These are phyloP conservation scores for Ophiodon elongatus DNA, from an alignment of 2,113 vertebrate species.

Conservation along the genomic window DNA sequence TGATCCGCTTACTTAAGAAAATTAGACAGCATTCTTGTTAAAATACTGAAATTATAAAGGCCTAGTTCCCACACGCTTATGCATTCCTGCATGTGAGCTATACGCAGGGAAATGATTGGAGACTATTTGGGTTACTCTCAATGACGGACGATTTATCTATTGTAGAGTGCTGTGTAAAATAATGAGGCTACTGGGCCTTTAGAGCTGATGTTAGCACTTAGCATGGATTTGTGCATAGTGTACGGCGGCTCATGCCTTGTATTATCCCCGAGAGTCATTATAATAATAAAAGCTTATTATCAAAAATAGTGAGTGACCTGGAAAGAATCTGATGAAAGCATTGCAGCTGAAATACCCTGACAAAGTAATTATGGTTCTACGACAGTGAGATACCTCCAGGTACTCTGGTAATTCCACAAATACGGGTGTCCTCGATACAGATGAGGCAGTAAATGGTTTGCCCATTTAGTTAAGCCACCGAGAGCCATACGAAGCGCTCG, in stretches of 20 bases:
- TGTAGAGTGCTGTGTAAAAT: background rate
- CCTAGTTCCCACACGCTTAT: background rate
- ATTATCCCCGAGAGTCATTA: conserved; percentile 41
- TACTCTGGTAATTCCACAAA: conserved; percentile 33
- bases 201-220: conserved; percentile 30
- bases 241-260: conserved; percentile 25
- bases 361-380: conserved; percentile 51
- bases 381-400: conserved; percentile 25
- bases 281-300: conserved; percentile 64
- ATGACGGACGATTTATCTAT: background rate
- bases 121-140: conserved; percentile 12
- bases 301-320: conserved; percentile 65
- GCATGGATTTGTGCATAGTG: conserved; percentile 25
- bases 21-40: background rate
- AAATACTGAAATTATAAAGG: conserved; percentile 8
- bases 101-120: conserved; percentile 1
- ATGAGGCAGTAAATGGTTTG: conserved; percentile 27
- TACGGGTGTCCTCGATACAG: conserved; percentile 32
- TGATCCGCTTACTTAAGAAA: conserved; percentile 4
- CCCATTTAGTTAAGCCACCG: conserved; percentile 31
- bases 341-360: conserved; percentile 49
- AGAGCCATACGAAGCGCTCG: conserved; percentile 7
- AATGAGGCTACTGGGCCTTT: conserved; percentile 36
- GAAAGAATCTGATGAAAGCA: conserved; percentile 57
- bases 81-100: background rate